phyloP scores from a whole-genome alignment of 2,113 vertebrate species.

The Scatophagus argus region DNA sequence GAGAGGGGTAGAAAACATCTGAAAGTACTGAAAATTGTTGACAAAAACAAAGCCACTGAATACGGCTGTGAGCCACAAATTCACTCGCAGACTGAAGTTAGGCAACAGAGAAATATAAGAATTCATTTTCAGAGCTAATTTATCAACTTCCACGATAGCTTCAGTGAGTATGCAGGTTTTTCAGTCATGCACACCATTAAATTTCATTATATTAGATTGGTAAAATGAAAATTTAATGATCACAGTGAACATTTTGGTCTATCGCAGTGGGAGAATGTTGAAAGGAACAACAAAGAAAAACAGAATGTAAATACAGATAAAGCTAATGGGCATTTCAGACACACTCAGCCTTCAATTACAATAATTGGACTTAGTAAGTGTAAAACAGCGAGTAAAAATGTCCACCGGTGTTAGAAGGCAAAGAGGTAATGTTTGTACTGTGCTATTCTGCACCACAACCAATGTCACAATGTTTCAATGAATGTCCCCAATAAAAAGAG shows the following conservation, averaged over 20 bases:
- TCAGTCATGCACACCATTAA: background rate
- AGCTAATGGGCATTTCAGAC: background rate
- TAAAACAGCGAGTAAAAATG: background rate
- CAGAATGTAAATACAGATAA: background rate
- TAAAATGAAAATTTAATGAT: background rate
- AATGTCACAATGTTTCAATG: too few species aligned
- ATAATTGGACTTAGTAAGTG: background rate
- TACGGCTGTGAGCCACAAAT: background rate
- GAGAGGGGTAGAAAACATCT: background rate
- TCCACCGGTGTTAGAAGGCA: background rate
- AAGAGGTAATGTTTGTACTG: background rate
- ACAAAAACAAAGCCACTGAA: background rate
- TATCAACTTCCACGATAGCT: background rate
- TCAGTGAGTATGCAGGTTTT: background rate
- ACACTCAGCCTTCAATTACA: background rate
- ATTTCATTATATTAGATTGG: background rate
- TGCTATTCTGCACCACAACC: background rate
- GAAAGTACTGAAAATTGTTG: background rate
- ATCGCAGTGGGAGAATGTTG: background rate
- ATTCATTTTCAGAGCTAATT: background rate
- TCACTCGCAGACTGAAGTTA: background rate
- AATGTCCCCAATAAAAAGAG: background rate
- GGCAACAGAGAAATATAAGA: background rate
- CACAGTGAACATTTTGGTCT: too few species aligned
- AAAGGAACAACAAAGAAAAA: background rate